Conservation (phyloP, 2,888 invertebrate genomes). For the Trileptium ribeirensis region DNA sequence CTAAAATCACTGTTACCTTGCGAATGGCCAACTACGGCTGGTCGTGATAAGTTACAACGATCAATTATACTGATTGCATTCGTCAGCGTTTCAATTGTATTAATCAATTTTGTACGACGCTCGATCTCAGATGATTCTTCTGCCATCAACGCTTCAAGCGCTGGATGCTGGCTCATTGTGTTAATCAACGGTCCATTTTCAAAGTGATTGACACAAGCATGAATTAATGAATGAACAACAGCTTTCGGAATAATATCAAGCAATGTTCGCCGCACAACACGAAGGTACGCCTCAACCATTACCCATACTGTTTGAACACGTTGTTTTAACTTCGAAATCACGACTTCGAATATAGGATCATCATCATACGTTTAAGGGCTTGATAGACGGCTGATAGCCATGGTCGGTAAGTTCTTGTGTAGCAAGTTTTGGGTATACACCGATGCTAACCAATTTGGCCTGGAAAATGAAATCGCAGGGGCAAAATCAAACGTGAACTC, state of each 20-base stretch:
- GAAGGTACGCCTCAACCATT: constrained; percentile 54
- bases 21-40: too few species aligned
- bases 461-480: too few species aligned
- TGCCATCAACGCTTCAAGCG: background rate
- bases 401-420: background rate
- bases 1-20: too few species aligned
- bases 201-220: constrained; percentile 41
- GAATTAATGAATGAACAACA: constrained; percentile 52
- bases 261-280: constrained; percentile 53
- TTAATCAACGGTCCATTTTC: background rate
- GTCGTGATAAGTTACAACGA: background rate
- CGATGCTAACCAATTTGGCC: background rate
- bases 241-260: constrained; percentile 53
- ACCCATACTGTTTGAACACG: constrained; percentile 54
- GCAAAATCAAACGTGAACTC: too few species aligned
- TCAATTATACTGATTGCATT: too few species aligned
- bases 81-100: too few species aligned
- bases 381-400: too few species aligned
- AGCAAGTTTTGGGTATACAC: background rate
- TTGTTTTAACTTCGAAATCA: constrained; percentile 53
- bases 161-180: background rate
- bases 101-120: too few species aligned
- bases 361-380: too few species aligned
- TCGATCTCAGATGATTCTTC: background rate
- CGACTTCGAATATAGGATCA: background rate